Percentiles rank a stretch among this genome's conserved stretches.
phyloP scores from a whole-genome alignment of 2,113 vertebrate species.

The Microcebus griseorufus region DNA sequence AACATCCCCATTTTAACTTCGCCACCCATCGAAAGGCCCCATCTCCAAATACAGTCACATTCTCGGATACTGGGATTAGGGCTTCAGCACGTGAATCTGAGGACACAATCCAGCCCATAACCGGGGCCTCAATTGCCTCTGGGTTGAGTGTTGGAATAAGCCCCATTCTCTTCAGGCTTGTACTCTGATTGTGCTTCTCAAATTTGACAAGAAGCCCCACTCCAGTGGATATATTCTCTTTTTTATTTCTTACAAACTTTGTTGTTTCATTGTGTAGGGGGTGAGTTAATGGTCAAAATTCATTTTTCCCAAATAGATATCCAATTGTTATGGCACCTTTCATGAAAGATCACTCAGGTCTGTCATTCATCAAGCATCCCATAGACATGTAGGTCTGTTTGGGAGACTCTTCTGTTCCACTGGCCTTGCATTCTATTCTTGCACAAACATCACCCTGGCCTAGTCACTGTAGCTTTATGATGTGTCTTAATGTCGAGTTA shows the following conservation, averaged over 20 bases:
- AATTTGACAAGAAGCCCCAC: not conserved
- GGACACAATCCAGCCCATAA: not conserved
- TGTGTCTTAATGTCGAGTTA: not conserved
- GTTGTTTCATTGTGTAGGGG: not conserved
- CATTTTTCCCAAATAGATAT: not conserved
- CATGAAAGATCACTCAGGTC: not conserved
- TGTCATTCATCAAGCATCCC: not conserved
- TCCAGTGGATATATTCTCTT: not conserved
- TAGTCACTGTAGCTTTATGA: not conserved
- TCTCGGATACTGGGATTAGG: not conserved
- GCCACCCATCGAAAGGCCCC: not conserved
- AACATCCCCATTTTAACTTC: not conserved
- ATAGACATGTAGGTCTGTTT: not conserved
- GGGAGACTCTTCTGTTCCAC: not conserved
- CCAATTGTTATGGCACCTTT: not conserved
- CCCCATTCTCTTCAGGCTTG: not conserved
- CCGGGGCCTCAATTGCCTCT: not conserved
- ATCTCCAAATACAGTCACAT: not conserved
- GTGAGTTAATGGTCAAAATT: not conserved
- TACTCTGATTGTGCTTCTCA: not conserved
- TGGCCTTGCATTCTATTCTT: not conserved
- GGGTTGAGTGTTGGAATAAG: not conserved
- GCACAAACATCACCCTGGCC: not conserved
- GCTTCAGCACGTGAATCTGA: not conserved
- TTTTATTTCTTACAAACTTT: not conserved